Evolutionary conservation across 2,797 vertebrate species (phyloP), one percentile per base, ranked within the genome.

Genomic region (Tragopan temminckii): DNA sequence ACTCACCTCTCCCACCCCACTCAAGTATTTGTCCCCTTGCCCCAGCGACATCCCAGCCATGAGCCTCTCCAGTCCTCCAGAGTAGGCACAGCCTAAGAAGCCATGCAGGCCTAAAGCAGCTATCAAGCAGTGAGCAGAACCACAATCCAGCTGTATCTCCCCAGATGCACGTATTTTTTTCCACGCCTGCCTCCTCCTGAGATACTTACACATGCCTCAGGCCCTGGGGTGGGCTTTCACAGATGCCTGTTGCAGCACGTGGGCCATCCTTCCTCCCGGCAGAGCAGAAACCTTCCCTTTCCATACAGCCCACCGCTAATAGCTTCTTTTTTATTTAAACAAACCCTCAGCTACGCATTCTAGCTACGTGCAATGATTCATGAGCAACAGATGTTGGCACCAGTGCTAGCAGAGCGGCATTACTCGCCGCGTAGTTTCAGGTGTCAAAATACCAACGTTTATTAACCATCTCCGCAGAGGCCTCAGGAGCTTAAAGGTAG

Each of bases 361-460:
- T 72, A 69, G 91, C 0, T 11, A 33, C 0, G 6, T 79, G 6
- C 0, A 0, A 6, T 29, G 62, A 80, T 86, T 90, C 77, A 61
- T 0, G 29, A 91, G 70, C 52, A 77, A 43, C 88, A 91, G 74
- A 38, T 92, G 89, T 29, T 8, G 3, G 52, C 0, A 2, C 16
- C 12, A 2, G 50, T 0, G 0, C 29, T 46, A 38, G 31, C 53
- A n/a, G 62, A 83, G 50, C 1, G 0, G 46, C 69, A 40, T 88
- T n/a, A 36, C 27, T 79, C 3, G 21, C 50, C 81, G 24, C 23
- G n/a, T 35, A 23, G 31, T 79, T 87, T 91, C 85, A 90, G 61
- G 61, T 81, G 83, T 52, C 88, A 94, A 67, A 94, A 69, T 29
- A 93, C 27, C 36, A 80, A 50, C 46, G 17, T 59, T 67, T 74